Evolutionary conservation across 2,797 vertebrate genomes (phyloP).

Genomic region (Girardinus metallicus): DNA sequence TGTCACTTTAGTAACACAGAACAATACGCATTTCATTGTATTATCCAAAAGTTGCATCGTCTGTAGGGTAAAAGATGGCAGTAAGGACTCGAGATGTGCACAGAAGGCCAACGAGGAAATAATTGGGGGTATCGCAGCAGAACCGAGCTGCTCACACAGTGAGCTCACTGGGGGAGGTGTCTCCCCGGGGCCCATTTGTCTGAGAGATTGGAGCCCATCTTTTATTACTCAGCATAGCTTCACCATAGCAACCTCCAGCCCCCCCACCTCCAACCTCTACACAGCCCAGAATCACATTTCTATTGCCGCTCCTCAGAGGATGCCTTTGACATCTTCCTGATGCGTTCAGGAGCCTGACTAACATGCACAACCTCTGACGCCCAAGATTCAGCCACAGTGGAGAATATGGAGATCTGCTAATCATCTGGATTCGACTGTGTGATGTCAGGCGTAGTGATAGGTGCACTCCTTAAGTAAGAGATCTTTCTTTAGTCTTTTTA

Average conservation of each 20-base stretch:
- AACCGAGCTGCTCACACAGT: slow-evolving; percentile 18
- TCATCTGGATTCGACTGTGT: slow-evolving; percentile 14
- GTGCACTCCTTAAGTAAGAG: slow-evolving; percentile 35
- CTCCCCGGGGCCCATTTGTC: slow-evolving; percentile 64
- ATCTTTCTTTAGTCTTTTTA: slow-evolving; percentile 24
- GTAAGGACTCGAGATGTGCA: background rate
- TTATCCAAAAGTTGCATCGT: background rate
- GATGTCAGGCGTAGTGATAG: background rate
- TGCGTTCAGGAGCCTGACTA: slow-evolving; percentile 56
- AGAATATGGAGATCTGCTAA: slow-evolving; percentile 2
- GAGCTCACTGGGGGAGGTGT: slow-evolving; percentile 49
- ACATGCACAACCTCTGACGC: slow-evolving; percentile 16
- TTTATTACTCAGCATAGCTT: slow-evolving; percentile 79
- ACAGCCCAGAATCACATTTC: slow-evolving; percentile 84
- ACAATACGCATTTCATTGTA: no score
- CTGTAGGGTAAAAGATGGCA: slow-evolving; percentile 3
- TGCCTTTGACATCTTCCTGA: slow-evolving; percentile 84
- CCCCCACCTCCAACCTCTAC: background rate
- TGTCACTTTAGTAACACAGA: background rate
- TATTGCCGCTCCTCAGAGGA: slow-evolving; percentile 77
- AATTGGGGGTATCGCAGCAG: slow-evolving; percentile 23
- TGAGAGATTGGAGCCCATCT: slow-evolving; percentile 68
- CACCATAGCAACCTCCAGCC: slow-evolving; percentile 85
- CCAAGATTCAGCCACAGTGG: background rate
- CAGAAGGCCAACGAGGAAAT: slow-evolving; percentile 19